Conservation (phyloP, 2,888 invertebrate species). For the Norana najaformis region DNA sequence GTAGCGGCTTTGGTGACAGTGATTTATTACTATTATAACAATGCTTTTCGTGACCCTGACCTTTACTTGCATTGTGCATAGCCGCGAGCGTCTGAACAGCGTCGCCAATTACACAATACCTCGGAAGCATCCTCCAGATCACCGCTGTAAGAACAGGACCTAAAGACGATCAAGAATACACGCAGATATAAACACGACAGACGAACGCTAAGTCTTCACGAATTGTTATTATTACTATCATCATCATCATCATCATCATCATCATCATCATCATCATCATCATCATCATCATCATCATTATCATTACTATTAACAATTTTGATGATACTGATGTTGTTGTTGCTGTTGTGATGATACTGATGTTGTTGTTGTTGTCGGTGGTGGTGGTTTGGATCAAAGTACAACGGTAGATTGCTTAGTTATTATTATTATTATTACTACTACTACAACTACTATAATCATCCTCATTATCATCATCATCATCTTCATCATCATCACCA, state of each 20-base stretch:
- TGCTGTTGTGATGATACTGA: too few relatives aligned
- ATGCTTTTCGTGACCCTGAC: not conserved
- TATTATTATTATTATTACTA: too few relatives aligned
- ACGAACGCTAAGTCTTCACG: not conserved
- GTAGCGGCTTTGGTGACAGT: too few relatives aligned
- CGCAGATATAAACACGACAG: not conserved
- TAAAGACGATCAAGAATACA: not conserved
- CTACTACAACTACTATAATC: too few relatives aligned
- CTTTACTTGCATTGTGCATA: not conserved
- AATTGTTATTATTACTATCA: not conserved
- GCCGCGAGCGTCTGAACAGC: not conserved
- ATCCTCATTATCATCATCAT: too few relatives aligned
- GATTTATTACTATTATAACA: too few relatives aligned
- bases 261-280: constrained; percentile 34
- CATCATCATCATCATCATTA: constrained; percentile 30
- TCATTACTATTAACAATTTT: not conserved
- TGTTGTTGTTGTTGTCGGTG: too few relatives aligned
- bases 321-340: too few relatives aligned
- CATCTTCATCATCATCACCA: too few relatives aligned
- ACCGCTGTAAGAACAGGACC: not conserved
- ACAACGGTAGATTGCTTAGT: too few relatives aligned
- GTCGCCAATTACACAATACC: not conserved
- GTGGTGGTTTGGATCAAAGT: too few relatives aligned
- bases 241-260: constrained; percentile 36
- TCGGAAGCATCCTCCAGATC: not conserved